phyloP scores from a whole-genome alignment of 2,113 vertebrate species.

The Paraplagusia blochii region DNA sequence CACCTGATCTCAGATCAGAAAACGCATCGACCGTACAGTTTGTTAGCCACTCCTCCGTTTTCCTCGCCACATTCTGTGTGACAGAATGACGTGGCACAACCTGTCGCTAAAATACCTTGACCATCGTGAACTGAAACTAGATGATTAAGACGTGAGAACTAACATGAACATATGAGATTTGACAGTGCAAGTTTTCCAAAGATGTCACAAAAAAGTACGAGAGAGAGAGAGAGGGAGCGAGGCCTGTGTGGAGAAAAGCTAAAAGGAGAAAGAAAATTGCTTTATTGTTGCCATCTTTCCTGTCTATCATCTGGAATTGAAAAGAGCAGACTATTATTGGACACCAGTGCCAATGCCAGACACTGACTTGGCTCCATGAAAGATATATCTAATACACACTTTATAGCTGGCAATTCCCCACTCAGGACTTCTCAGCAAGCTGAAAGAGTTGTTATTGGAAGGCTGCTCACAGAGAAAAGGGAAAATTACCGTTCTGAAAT shows the following conservation, averaged over 20 bases:
- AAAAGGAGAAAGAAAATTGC: conserved; percentile 31
- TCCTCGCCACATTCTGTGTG: too few species aligned
- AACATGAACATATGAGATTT: too few species aligned
- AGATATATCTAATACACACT: conserved; percentile 64
- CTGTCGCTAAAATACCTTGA: too few species aligned
- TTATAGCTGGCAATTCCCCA: conserved; percentile 59
- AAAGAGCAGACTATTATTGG: conserved; percentile 60
- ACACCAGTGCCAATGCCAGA: conserved; percentile 49
- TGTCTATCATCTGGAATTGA: conserved; percentile 64
- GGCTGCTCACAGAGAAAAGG: conserved; percentile 47
- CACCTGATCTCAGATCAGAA: too few species aligned
- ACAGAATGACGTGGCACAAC: too few species aligned
- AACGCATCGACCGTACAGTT: too few species aligned
- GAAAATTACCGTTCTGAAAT: conserved; percentile 59
- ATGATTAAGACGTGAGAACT: too few species aligned
- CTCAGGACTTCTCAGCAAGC: conserved; percentile 53
- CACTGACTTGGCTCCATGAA: conserved; percentile 52
- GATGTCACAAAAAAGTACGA: background rate
- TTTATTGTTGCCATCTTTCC: conserved; percentile 52
- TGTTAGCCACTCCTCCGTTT: too few species aligned
- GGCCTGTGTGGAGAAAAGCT: conserved; percentile 3
- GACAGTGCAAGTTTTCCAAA: too few species aligned
- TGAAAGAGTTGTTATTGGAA: conserved; percentile 62
- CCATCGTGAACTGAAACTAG: too few species aligned
- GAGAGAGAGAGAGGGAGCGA: conserved; percentile 41